Percentiles rank a stretch among this genome's conserved stretches.
Evolutionary conservation across 1,140 invertebrate species (phyloP).

Genomic region (Brachionus koreanus): DNA sequence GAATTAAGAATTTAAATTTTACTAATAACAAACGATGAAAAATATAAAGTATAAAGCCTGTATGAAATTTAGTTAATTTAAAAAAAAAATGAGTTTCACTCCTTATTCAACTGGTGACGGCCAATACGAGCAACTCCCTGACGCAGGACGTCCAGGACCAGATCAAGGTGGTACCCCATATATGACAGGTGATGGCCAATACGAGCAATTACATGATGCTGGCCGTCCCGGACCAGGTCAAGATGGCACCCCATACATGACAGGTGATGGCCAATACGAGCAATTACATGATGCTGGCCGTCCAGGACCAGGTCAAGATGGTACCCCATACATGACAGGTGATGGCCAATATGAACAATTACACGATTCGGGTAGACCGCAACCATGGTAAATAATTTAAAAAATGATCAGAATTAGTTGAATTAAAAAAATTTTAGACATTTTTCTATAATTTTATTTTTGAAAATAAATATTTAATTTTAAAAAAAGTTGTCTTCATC

Average conservation of each 20-base stretch:
- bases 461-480: neutral
- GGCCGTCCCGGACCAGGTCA: neutral
- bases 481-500: neutral
- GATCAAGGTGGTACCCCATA: constrained; percentile 4
- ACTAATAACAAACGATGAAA: neutral
- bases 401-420: neutral
- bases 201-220: neutral
- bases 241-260: neutral
- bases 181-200: constrained; percentile 1
- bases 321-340: neutral
- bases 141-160: neutral
- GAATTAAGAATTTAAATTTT: neutral
- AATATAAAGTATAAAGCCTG: neutral
- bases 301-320: neutral
- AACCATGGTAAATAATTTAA: neutral
- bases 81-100: neutral
- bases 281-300: neutral
- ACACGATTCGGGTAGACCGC: neutral
- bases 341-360: constrained; percentile 13
- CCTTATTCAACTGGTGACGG: constrained; percentile 4
- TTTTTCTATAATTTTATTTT: neutral
- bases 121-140: neutral
- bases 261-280: neutral
- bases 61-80: neutral
- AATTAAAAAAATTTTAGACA: neutral